phyloP scores from a whole-genome alignment of 2,113 vertebrate genomes.

The Heliornis fulica region DNA sequence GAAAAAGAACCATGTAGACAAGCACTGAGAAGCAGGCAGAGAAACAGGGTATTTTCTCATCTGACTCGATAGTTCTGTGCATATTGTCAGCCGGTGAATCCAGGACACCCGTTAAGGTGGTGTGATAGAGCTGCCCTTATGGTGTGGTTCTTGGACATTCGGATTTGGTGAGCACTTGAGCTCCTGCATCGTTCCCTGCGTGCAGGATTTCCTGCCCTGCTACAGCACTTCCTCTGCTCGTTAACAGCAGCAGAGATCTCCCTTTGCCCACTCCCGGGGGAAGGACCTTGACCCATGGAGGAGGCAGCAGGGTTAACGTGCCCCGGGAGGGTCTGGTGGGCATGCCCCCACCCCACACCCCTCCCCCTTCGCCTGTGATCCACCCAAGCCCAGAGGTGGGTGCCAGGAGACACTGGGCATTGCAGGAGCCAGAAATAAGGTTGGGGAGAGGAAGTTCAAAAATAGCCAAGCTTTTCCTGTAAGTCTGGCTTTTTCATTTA shows the following conservation, averaged over 20 bases:
- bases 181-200: neutral
- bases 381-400: neutral
- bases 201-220: neutral
- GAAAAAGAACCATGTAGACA: neutral
- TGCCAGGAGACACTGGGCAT: neutral
- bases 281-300: neutral
- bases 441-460: conserved; percentile 55
- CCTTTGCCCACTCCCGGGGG: neutral
- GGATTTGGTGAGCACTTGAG: neutral
- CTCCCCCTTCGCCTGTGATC: rapidly evolving
- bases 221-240: neutral
- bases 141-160: neutral
- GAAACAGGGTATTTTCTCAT: neutral
- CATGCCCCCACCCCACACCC: neutral
- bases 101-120: neutral
- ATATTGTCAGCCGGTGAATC: neutral
- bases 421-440: conserved; percentile 8
- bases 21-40: neutral
- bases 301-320: rapidly evolving
- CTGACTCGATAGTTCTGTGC: neutral
- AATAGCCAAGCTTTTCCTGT: conserved; percentile 58
- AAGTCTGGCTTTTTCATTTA: conserved; percentile 22
- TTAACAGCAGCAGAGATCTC: neutral
- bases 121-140: neutral
- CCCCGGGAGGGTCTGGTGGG: rapidly evolving